Percentiles rank a stretch among this genome's conserved stretches.
These are phyloP conservation scores for Ecliptopera silaceata DNA, from an alignment of 2,888 invertebrate genomes.

Conservation along the genomic window DNA sequence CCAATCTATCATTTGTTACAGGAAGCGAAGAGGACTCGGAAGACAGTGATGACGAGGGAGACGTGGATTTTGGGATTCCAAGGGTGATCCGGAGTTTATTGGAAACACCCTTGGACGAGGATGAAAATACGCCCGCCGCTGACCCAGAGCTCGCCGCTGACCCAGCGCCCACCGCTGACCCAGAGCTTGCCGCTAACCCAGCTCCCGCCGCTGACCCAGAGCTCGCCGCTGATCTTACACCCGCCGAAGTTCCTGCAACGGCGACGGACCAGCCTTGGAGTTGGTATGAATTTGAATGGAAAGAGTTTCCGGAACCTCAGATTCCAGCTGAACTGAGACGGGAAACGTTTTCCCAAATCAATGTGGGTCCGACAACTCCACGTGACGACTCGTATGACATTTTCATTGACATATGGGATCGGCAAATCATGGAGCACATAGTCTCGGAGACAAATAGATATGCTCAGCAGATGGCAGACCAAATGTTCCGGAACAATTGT, in stretches of 20 bases:
- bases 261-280: constrained; percentile 17
- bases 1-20: constrained; percentile 12
- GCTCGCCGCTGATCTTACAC: constrained; percentile 6
- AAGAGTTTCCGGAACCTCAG: constrained; percentile 21
- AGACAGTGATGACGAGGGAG: constrained; percentile 5
- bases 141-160: background rate
- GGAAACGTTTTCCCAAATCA: constrained; percentile 29
- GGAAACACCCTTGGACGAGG: constrained; percentile 16
- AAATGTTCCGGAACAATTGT: background rate
- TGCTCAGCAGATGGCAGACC: too few relatives aligned
- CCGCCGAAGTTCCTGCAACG: constrained; percentile 5
- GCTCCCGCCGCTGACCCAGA: background rate
- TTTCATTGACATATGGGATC: too few relatives aligned
- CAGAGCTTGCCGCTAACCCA: constrained; percentile 5
- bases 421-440: too few relatives aligned
- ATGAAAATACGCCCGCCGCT: constrained; percentile 2
- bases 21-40: constrained; percentile 17
- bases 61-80: constrained; percentile 6
- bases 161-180: background rate
- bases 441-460: too few relatives aligned
- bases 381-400: background rate
- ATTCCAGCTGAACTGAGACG: constrained; percentile 27
- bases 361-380: constrained; percentile 34
- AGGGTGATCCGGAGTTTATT: constrained; percentile 4
- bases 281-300: constrained; percentile 23